Evolutionary conservation across 2,113 vertebrate genomes (phyloP), one percentile per base, ranked within the genome.

Genomic region (Trachemys scripta): DNA sequence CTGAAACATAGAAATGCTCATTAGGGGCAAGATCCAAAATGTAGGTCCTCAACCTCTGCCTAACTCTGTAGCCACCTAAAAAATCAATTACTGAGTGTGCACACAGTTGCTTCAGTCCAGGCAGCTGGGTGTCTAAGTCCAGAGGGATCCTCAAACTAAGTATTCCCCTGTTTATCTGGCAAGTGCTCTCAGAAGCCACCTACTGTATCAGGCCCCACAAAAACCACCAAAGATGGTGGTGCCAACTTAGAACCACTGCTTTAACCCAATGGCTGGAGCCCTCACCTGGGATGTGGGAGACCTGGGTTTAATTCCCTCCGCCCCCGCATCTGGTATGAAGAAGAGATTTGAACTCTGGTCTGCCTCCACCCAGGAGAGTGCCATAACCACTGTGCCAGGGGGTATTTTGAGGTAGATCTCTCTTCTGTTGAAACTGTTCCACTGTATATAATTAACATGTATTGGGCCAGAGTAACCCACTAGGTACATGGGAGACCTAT

Each of bases 1-100:
- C 99, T 99, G 96, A 59, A 95, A 93, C 31, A 96, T n/a, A 82
- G 24, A 90, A 84, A 82, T 27, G 8, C 22, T 38, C 75, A 78
- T 25, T 4, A 13, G 25, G 31, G 19, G 19, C 16, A 81, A 59
- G n/a, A 38, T n/a, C 4, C 35, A 72, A 72, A 72, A 19, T 22
- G 9, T 72, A 35, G 65, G 22, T 72, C n/a, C 19, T 72, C n/a
- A 72, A 38, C 17, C 65, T 72, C n/a, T 72, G n/a, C 65, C n/a
- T 5, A 72, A 38, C 17, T 19, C 62, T 72, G 9, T n/a, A 38
- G 65, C n/a, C 65, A 72, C 19, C n/a, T 38, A 38, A 72, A 69
- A 72, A 72, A 72, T 22, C 19, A n/a, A 38, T 5, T 10, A 38
- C 65, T 38, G 19, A 35, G 8, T 62, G 13, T 27, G 13, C 29